Conservation (phyloP, 1,140 invertebrate species). For the Heliothis virescens region DNA sequence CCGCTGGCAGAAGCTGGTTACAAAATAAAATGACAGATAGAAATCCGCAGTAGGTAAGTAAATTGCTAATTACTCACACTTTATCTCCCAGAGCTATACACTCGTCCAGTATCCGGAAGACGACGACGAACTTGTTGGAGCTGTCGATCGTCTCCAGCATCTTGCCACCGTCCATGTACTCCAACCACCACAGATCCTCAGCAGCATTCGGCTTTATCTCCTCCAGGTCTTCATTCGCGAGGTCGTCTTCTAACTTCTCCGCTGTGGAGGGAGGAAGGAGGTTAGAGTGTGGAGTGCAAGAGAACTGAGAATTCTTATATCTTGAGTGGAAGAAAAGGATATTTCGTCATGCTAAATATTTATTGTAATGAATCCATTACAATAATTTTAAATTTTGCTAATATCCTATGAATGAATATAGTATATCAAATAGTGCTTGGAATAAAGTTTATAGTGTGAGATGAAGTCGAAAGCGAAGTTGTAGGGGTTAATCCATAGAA, state of each 20-base stretch:
- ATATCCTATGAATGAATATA: too few relatives aligned
- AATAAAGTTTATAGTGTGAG: too few relatives aligned
- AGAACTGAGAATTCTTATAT: background rate
- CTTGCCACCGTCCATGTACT: conserved; percentile 84
- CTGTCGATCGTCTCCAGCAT: conserved; percentile 87
- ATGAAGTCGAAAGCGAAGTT: too few relatives aligned
- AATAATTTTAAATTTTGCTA: too few relatives aligned
- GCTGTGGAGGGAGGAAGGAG: conserved; percentile 48
- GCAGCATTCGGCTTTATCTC: conserved; percentile 85
- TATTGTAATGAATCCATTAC: too few relatives aligned
- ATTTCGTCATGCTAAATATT: too few relatives aligned
- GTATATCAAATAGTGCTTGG: too few relatives aligned
- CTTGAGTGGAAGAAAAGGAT: too few relatives aligned
- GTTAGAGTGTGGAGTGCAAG: background rate
- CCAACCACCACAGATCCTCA: conserved; percentile 86
- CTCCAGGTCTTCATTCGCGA: conserved; percentile 78
- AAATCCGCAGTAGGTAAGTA: too few relatives aligned
- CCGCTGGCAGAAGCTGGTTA: too few relatives aligned
- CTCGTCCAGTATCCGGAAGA: conserved; percentile 92
- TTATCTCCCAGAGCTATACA: conserved; percentile 94
- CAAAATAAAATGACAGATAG: too few relatives aligned
- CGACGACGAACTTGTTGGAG: conserved; percentile 91
- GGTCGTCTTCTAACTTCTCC: conserved; percentile 81
- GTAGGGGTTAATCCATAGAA: too few relatives aligned
- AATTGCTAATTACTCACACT: conserved; percentile 90